phyloP scores from a whole-genome alignment of 2,797 vertebrate genomes.

The Buphagus erythrorhynchus region DNA sequence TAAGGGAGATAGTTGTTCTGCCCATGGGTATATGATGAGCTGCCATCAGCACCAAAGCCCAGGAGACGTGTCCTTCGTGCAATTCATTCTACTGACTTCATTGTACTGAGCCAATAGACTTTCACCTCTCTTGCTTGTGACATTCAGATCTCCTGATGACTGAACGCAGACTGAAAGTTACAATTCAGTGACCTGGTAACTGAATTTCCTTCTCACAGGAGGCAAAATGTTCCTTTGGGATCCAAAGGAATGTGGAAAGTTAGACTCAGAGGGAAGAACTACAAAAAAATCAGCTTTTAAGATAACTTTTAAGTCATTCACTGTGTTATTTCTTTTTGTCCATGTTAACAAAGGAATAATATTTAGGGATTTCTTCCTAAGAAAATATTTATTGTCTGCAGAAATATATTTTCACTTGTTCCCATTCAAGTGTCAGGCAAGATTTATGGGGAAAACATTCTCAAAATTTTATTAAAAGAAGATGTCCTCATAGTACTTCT shows the following conservation, averaged over 20 bases:
- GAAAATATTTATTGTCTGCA: background rate
- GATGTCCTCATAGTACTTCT: background rate
- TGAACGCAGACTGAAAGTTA: background rate
- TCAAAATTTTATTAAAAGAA: background rate
- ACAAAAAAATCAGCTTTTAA: background rate
- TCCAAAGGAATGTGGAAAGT: background rate
- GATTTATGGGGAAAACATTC: background rate
- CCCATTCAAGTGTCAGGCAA: background rate
- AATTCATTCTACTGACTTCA: too few relatives aligned
- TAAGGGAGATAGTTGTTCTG: background rate
- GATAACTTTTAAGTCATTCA: background rate
- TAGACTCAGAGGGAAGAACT: background rate
- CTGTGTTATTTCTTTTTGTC: background rate
- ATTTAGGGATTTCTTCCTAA: background rate
- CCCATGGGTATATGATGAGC: rapidly evolving
- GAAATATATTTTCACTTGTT: background rate
- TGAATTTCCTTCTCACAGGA: background rate
- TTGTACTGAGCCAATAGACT: background rate
- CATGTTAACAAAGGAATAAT: background rate
- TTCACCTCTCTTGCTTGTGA: background rate
- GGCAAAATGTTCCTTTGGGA: background rate
- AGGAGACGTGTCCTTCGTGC: rapidly evolving
- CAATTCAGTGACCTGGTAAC: background rate
- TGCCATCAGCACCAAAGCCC: background rate
- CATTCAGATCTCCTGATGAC: background rate